Conservation (phyloP, 2,113 vertebrate genomes). For the Upupa epops region DNA sequence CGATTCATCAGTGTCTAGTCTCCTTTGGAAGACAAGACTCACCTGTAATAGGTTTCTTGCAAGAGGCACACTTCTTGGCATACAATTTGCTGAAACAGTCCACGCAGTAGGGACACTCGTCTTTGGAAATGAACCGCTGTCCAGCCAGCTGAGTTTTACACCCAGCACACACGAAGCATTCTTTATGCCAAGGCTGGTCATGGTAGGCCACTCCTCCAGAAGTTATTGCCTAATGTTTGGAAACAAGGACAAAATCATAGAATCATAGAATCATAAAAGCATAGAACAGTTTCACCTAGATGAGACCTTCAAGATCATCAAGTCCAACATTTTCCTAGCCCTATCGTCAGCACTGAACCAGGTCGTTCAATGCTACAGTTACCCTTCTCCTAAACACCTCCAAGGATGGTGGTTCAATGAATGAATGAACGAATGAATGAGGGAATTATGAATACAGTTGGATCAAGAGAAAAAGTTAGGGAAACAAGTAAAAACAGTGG, state of each 20-base stretch:
- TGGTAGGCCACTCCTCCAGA: slow-evolving; percentile 72
- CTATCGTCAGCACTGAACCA: too few species aligned
- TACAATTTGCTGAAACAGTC: slow-evolving; percentile 76
- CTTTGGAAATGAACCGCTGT: slow-evolving; percentile 77
- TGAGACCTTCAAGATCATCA: too few species aligned
- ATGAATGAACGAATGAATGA: neutral
- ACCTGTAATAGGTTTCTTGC: slow-evolving; percentile 77
- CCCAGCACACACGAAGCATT: slow-evolving; percentile 78
- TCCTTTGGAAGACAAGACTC: neutral
- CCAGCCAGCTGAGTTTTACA: slow-evolving; percentile 74
- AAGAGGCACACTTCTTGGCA: slow-evolving; percentile 75
- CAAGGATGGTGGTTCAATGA: too few species aligned
- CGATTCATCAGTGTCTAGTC: neutral
- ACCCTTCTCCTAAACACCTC: too few species aligned
- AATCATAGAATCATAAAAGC: too few species aligned
- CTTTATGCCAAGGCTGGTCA: slow-evolving; percentile 79
- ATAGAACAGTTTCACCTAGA: too few species aligned
- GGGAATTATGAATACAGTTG: neutral
- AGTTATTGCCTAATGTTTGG: slow-evolving; percentile 71
- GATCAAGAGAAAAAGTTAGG: neutral
- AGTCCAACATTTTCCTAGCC: too few species aligned
- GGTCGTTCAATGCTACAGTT: too few species aligned
- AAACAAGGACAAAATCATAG: neutral
- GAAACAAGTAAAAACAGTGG: neutral
- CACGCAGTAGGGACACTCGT: slow-evolving; percentile 76